Percentiles rank a stretch among this genome's conserved stretches.
These are phyloP conservation scores for Scomber scombrus DNA, from an alignment of 2,113 vertebrate species.

Conservation along the genomic window DNA sequence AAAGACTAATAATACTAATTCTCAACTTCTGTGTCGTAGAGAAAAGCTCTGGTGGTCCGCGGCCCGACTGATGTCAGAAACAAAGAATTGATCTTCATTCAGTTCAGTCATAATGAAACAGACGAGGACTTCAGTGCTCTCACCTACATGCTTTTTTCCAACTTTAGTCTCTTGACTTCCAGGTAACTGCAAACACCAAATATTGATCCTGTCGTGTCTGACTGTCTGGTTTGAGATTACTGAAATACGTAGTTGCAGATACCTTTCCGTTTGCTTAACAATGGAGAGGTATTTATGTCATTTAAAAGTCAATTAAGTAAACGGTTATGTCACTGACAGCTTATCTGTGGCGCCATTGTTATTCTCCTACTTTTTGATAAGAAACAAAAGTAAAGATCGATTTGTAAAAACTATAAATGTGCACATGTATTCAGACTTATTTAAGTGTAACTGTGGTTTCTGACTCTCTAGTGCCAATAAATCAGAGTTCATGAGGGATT, in stretches of 20 bases:
- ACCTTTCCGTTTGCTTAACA: no score
- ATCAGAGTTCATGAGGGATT: conserved; percentile 92
- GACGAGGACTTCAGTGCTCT: conserved; percentile 98
- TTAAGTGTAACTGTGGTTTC: conserved; percentile 9
- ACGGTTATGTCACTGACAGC: no score
- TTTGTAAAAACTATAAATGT: neutral
- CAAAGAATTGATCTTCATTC: conserved; percentile 94
- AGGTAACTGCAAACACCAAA: conserved; percentile 49
- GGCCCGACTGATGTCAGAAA: conserved; percentile 93
- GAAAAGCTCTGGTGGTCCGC: conserved; percentile 90
- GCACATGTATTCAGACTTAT: neutral
- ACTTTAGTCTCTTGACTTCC: conserved; percentile 84
- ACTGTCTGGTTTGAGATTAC: no score
- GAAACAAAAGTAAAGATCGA: neutral
- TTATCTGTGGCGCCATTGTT: no score
- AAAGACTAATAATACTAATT: neutral
- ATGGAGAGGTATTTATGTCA: no score
- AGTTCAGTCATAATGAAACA: conserved; percentile 93
- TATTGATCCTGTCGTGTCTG: neutral
- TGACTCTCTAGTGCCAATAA: conserved; percentile 84
- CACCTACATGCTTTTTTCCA: conserved; percentile 95
- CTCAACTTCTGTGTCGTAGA: conserved; percentile 74
- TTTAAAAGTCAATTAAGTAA: no score
- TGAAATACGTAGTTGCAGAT: no score
- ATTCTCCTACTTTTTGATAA: neutral